A percentile compares a stretch with the other conserved stretches of the same genome.
Conservation (phyloP, 1,140 invertebrate genomes). For the Aphidius ervi region DNA sequence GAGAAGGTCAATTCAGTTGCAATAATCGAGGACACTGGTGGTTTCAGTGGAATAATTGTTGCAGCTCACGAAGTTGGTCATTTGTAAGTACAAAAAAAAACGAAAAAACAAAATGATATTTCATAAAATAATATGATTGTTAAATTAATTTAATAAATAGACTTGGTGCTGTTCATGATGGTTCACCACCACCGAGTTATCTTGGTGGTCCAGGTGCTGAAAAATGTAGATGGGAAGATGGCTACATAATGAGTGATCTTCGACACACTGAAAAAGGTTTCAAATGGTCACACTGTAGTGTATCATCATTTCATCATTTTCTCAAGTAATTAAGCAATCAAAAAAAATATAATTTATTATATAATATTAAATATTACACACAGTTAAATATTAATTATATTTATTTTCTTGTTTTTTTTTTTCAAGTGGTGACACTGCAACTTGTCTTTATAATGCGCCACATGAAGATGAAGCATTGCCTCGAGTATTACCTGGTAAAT, state of each 20-base stretch:
- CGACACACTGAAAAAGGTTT: slow-evolving; percentile 92
- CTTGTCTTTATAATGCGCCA: slow-evolving; percentile 88
- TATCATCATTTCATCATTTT: slow-evolving; percentile 94
- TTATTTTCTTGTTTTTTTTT: slow-evolving; percentile 3
- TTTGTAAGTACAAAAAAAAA: slow-evolving; percentile 69
- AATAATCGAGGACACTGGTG: slow-evolving; percentile 93
- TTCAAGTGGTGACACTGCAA: slow-evolving; percentile 87
- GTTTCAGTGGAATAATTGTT: slow-evolving; percentile 93
- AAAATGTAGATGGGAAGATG: slow-evolving; percentile 93
- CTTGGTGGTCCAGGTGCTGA: slow-evolving; percentile 92
- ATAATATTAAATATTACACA: background rate
- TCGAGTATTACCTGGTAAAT: slow-evolving; percentile 81
- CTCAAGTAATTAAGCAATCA: slow-evolving; percentile 68
- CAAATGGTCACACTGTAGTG: slow-evolving; percentile 88
- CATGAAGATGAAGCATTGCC: slow-evolving; percentile 89
- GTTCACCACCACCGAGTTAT: slow-evolving; percentile 89
- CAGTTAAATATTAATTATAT: slow-evolving; percentile 4
- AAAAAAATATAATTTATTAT: background rate
- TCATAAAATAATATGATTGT: background rate
- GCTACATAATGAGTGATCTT: slow-evolving; percentile 93
- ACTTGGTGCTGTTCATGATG: slow-evolving; percentile 90
- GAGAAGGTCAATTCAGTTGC: slow-evolving; percentile 96
- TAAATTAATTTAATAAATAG: slow-evolving; percentile 51
- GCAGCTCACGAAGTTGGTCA: slow-evolving; percentile 95
- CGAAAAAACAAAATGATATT: slow-evolving; percentile 3